Percentiles rank a stretch among this genome's conserved stretches.
Evolutionary conservation across 2,113 vertebrate genomes (phyloP).

Genomic region (Rhabdomys dilectus): DNA sequence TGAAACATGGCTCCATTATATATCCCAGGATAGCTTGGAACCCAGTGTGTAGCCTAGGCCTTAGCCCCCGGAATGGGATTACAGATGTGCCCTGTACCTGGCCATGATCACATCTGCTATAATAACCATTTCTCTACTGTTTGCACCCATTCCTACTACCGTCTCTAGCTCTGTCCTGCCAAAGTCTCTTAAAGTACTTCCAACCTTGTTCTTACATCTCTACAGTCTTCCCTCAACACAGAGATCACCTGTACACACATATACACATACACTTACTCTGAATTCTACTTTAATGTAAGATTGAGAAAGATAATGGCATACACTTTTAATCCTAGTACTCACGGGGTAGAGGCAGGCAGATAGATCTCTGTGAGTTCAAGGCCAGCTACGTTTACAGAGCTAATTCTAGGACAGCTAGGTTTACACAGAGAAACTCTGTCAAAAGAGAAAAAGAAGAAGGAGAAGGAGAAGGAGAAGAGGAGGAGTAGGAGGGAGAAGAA

Average conservation of each 20-base stretch:
- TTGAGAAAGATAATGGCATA: not conserved
- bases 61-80: not conserved
- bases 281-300: not conserved
- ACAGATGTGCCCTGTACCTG: not conserved
- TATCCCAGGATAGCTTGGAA: not conserved
- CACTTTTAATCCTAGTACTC: not conserved
- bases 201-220: not conserved
- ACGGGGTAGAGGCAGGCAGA: no score
- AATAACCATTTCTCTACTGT: not conserved
- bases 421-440: no score
- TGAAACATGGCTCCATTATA: not conserved
- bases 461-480: no score
- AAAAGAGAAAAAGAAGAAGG: not conserved
- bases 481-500: accelerated
- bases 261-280: not conserved
- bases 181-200: not conserved
- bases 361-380: no score
- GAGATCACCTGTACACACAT: not conserved
- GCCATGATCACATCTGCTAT: not conserved
- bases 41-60: not conserved
- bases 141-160: not conserved
- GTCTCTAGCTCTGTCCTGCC: not conserved
- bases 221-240: not conserved
- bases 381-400: no score
- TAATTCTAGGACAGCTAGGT: no score